phyloP scores from a whole-genome alignment of 2,888 invertebrate genomes.

The Anticlea derivata region DNA sequence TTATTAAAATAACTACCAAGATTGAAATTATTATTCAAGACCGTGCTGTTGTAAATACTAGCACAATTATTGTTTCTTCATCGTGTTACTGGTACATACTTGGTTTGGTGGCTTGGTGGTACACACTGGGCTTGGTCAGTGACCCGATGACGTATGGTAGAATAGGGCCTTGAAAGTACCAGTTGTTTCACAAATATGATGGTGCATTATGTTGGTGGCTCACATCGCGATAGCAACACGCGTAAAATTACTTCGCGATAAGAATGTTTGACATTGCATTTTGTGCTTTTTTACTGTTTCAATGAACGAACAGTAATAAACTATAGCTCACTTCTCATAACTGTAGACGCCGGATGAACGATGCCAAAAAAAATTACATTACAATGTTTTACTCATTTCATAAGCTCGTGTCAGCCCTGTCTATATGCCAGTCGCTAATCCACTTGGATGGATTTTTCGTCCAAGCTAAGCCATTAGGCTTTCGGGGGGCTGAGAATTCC shows the following conservation, averaged over 20 bases:
- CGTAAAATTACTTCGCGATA: conserved; percentile 54
- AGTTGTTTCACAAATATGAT: conserved; percentile 5
- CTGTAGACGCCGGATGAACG: not conserved
- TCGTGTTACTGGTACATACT: too few relatives aligned
- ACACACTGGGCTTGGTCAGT: too few relatives aligned
- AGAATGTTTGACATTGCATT: conserved; percentile 30
- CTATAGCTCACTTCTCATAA: not conserved
- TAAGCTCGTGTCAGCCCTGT: not conserved
- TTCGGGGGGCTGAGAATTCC: too few relatives aligned
- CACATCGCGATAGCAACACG: conserved; percentile 43
- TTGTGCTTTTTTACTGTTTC: conserved; percentile 17
- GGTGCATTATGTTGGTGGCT: conserved; percentile 3
- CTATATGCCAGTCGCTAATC: too few relatives aligned
- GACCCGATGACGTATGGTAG: too few relatives aligned
- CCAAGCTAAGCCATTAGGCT: too few relatives aligned
- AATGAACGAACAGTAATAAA: not conserved
- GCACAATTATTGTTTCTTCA: not conserved
- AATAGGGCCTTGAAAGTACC: too few relatives aligned
- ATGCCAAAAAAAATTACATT: not conserved
- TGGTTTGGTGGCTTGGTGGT: too few relatives aligned
- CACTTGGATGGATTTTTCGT: too few relatives aligned
- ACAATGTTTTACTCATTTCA: not conserved
- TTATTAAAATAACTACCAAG: conserved; percentile 3
- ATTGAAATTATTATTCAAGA: not conserved
- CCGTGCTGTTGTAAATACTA: not conserved